phyloP scores from a whole-genome alignment of 2,888 invertebrate species.

The Cheilosia scutellata region DNA sequence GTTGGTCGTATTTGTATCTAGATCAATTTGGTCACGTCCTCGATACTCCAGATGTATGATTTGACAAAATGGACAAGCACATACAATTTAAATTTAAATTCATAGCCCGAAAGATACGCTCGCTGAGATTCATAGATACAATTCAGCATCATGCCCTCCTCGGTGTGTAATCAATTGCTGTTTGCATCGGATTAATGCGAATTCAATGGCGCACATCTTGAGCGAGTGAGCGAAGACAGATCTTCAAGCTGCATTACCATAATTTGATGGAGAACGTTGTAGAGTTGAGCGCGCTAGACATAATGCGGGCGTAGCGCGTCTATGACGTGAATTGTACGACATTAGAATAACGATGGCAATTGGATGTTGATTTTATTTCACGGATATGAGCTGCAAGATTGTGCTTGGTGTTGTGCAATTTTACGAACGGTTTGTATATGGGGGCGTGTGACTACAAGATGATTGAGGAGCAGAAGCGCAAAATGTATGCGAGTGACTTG shows the following conservation, averaged over 20 bases:
- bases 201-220: conserved; percentile 59
- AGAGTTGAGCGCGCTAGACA: too few relatives aligned
- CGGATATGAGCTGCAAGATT: too few relatives aligned
- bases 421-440: conserved; percentile 1
- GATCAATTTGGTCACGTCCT: conserved; percentile 37
- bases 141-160: not conserved
- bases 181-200: conserved; percentile 62
- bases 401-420: conserved; percentile 61
- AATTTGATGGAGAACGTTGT: conserved; percentile 66
- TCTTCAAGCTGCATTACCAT: conserved; percentile 72
- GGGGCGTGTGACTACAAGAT: conserved; percentile 37
- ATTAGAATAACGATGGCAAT: conserved; percentile 61
- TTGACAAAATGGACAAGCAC: conserved; percentile 65
- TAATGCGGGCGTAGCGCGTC: conserved; percentile 58
- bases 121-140: conserved; percentile 9
- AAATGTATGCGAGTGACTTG: conserved; percentile 63
- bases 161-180: conserved; percentile 62
- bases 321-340: conserved; percentile 43
- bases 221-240: conserved; percentile 55
- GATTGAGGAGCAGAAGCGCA: conserved; percentile 50
- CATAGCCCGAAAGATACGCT: conserved; percentile 49
- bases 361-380: conserved; percentile 53
- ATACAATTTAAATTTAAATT: conserved; percentile 70
- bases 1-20: conserved; percentile 35
- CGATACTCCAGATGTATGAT: conserved; percentile 37